Percentiles rank a stretch among this genome's conserved stretches.
Conservation (phyloP, 1,140 invertebrate species). For the Camponotus vicinus region DNA sequence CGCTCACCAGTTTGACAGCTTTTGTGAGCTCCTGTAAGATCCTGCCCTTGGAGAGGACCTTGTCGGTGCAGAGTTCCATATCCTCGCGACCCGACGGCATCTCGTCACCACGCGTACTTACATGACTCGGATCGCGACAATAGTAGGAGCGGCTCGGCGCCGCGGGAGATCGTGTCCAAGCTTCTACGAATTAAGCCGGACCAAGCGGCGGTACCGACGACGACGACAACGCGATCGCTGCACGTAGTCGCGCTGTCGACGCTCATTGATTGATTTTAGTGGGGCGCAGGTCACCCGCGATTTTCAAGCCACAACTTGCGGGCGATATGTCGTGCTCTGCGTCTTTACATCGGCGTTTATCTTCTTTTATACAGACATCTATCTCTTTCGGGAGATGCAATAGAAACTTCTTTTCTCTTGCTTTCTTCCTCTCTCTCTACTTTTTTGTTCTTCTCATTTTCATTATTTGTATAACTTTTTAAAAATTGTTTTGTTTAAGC, state of each 20-base stretch:
- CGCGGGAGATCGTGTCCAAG: slow-evolving; percentile 15
- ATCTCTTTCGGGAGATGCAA: background rate
- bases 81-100: slow-evolving; percentile 82
- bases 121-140: slow-evolving; percentile 72
- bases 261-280: slow-evolving; percentile 84
- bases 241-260: slow-evolving; percentile 73
- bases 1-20: slow-evolving; percentile 85
- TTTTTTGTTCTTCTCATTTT: background rate
- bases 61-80: slow-evolving; percentile 85
- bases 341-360: slow-evolving; percentile 14
- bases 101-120: slow-evolving; percentile 69
- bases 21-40: slow-evolving; percentile 85
- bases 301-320: slow-evolving; percentile 69
- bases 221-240: slow-evolving; percentile 60
- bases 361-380: background rate
- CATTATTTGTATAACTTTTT: background rate
- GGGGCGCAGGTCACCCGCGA: slow-evolving; percentile 78
- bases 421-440: background rate
- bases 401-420: background rate
- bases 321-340: background rate
- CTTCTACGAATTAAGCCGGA: slow-evolving; percentile 10
- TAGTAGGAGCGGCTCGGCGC: slow-evolving; percentile 45
- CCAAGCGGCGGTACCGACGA: slow-evolving; percentile 54
- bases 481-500: too few relatives aligned
- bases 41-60: slow-evolving; percentile 83